Base-by-base conservation (phyloP, 2,888 invertebrate species). In the Drosophila gaucha region DNA sequence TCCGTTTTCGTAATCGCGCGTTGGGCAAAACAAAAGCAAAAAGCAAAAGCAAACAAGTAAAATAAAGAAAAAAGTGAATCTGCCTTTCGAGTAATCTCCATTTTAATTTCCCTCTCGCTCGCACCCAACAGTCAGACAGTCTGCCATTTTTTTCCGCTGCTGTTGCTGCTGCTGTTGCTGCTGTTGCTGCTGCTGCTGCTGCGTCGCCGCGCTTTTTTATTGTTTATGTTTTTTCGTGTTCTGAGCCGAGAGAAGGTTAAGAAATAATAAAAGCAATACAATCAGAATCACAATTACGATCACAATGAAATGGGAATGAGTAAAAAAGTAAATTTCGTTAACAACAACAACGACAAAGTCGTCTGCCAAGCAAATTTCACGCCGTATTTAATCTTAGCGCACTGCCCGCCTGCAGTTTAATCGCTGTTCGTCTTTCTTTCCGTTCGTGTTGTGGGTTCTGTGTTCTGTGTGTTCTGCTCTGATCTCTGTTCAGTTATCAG, bases 341-440 rank as follows among this genome's bases (percentile, higher is more conserved):
- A 74, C 71, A 67, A 51, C 67, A 76, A 56, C 50, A 63, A 56
- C 58, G 64, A 54, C 43, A 54, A 82, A 86, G 72, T 83, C 78
- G 70, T 60, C 82, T 71, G 69, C 51, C 64, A 71, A 80, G 73
- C 80, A 73, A 83, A 88, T 78, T 87, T 86, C 84, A 86, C 87
- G 83, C 76, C 83, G 89, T 90, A 89, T 90, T 88, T 89, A 88
- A 90, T 90, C 89, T 88, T 86, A 80, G 89, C 72, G 80, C 83
- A 83, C 86, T 78, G 80, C 73, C 76, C 79, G 83, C 78, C 79
- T 82, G 78, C 82, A 82, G 89, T 78, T 90, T 89, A 90, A 89
- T 89, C 89, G 90, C 80, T 78, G 86, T 69, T 87, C 80, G 83
- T 86, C 88, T 85, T 86, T 84, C 84, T 88, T 84, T 82, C 78